These are phyloP conservation scores for Drosophila sulfurigaster DNA, from an alignment of 1,140 invertebrate genomes.

Conservation along the genomic window DNA sequence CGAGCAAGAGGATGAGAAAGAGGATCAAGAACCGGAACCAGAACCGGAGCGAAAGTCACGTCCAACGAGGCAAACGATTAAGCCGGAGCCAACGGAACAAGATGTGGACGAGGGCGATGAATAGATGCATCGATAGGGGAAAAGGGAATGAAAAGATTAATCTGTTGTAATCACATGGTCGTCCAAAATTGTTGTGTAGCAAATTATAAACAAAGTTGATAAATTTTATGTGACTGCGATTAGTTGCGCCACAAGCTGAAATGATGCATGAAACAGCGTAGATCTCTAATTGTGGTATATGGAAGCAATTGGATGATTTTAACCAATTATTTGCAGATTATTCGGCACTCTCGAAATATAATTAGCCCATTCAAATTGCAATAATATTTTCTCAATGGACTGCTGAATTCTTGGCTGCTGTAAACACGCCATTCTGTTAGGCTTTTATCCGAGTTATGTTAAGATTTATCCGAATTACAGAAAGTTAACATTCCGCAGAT, in stretches of 20 bases:
- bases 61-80: neutral
- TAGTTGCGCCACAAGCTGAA: slow-evolving; percentile 66
- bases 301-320: slow-evolving; percentile 31
- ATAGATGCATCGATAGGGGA: neutral
- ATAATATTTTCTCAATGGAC: neutral
- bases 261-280: slow-evolving; percentile 69
- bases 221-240: slow-evolving; percentile 40
- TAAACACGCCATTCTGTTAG: neutral
- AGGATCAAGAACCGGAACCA: slow-evolving; percentile 1
- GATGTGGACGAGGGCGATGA: slow-evolving; percentile 14
- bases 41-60: neutral
- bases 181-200: slow-evolving; percentile 7
- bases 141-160: slow-evolving; percentile 1
- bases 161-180: slow-evolving; percentile 24
- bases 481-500: too few species aligned
- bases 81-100: neutral
- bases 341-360: neutral
- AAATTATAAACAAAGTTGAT: slow-evolving; percentile 19
- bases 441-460: neutral
- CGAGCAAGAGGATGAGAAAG: slow-evolving; percentile 31
- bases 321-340: slow-evolving; percentile 64
- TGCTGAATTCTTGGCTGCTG: neutral
- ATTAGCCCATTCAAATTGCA: neutral
- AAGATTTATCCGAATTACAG: neutral
- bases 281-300: slow-evolving; percentile 16